Percentiles rank a stretch among this genome's conserved stretches.
Conservation (phyloP, 2,797 vertebrate genomes). For the Chaetophractus vellerosus region DNA sequence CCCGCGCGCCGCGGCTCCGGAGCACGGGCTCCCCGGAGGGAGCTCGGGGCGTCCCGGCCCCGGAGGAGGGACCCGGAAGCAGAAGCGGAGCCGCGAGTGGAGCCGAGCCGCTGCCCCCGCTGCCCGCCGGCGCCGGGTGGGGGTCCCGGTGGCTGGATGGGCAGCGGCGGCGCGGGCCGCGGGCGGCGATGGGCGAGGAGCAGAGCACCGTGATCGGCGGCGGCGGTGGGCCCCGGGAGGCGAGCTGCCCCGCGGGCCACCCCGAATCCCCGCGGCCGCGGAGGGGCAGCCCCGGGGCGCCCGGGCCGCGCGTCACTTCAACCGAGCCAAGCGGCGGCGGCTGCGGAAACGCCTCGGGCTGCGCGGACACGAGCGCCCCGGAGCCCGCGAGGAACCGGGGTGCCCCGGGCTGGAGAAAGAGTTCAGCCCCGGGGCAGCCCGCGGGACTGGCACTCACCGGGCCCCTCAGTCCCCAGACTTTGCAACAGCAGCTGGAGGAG, state of each 20-base stretch:
- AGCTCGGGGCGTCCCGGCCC: conserved; percentile 75
- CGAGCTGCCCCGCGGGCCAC: conserved; percentile 35
- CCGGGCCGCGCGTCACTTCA: conserved; percentile 56
- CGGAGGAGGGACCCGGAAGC: conserved; percentile 88
- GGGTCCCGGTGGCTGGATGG: conserved; percentile 87
- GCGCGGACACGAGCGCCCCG: conserved; percentile 19
- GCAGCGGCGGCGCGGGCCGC: conserved; percentile 85
- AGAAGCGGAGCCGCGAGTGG: conserved; percentile 80
- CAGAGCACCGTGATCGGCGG: conserved; percentile 87
- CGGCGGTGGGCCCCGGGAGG: conserved; percentile 65
- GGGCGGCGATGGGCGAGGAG: conserved; percentile 90
- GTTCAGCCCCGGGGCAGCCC: conserved; percentile 12
- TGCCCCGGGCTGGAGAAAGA: not conserved
- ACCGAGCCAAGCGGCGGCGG: conserved; percentile 25
- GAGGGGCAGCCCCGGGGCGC: conserved; percentile 23
- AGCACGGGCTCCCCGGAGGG: conserved; percentile 76
- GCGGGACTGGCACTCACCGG: conserved; percentile 30
- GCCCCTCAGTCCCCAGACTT: conserved; percentile 57
- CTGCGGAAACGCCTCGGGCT: conserved; percentile 63
- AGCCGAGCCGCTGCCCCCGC: conserved; percentile 77
- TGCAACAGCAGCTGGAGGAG: conserved; percentile 51
- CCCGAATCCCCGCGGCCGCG: conserved; percentile 53
- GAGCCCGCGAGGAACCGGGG: conserved; percentile 29
- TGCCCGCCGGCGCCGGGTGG: conserved; percentile 83
- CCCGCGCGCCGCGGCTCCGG: conserved; percentile 57